Evolutionary conservation across 2,888 invertebrate genomes (phyloP).

Genomic region (Pycnomerus fuliginosus): DNA sequence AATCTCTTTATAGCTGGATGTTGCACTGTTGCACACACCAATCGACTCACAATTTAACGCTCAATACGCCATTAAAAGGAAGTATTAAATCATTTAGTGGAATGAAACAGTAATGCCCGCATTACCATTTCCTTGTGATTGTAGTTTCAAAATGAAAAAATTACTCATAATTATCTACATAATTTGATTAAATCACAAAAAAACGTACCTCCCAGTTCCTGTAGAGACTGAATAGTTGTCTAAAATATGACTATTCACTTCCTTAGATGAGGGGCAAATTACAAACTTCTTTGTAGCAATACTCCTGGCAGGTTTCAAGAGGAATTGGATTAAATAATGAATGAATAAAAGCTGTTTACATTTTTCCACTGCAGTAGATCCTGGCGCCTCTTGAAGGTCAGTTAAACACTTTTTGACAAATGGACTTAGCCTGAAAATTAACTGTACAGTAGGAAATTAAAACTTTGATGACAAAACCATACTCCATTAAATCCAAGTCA

Average conservation of each 20-base stretch:
- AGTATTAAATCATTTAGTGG: too few relatives aligned
- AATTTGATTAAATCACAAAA: too few relatives aligned
- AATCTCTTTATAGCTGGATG: too few relatives aligned
- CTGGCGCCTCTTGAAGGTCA: conserved; percentile 27
- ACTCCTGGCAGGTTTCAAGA: conserved; percentile 34
- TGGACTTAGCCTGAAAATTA: conserved; percentile 32
- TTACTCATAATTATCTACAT: too few relatives aligned
- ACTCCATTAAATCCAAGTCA: conserved; percentile 22
- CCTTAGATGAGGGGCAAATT: conserved; percentile 40
- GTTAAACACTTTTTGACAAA: conserved; percentile 31
- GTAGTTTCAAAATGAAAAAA: too few relatives aligned
- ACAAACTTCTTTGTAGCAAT: conserved; percentile 37
- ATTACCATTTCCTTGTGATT: too few relatives aligned
- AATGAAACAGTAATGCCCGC: too few relatives aligned
- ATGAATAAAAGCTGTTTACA: conserved; percentile 44
- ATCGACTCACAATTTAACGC: too few relatives aligned
- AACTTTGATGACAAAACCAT: too few relatives aligned
- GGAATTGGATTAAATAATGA: conserved; percentile 43
- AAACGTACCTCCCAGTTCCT: conserved; percentile 33
- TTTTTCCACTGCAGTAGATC: conserved; percentile 29
- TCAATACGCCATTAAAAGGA: too few relatives aligned
- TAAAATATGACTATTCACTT: conserved; percentile 42
- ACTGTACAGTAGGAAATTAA: conserved; percentile 7
- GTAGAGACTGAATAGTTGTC: conserved; percentile 37
- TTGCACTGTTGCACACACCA: too few relatives aligned